Percentiles rank a stretch among this genome's conserved stretches.
Conservation (phyloP, 2,888 invertebrate genomes). For the Polymixis flavicincta region DNA sequence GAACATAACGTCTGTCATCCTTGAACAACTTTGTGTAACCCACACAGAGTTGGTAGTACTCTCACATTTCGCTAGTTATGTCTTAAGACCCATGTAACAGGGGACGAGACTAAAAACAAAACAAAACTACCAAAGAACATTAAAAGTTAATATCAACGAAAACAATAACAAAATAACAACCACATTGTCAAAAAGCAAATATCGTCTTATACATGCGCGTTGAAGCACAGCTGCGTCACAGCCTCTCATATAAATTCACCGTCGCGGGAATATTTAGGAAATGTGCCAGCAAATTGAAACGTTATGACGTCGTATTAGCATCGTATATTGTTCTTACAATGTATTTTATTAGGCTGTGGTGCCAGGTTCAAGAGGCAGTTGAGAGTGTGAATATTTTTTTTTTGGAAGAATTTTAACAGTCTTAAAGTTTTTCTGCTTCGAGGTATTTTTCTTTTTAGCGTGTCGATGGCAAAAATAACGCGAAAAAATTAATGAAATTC, state of each 20-base stretch:
- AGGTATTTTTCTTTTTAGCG: too few relatives aligned
- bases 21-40: too few relatives aligned
- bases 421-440: too few relatives aligned
- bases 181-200: constrained; percentile 49
- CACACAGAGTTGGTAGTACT: too few relatives aligned
- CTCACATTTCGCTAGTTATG: neutral
- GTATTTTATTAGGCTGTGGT: constrained; percentile 63
- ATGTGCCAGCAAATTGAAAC: constrained; percentile 68
- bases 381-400: neutral
- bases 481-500: too few relatives aligned
- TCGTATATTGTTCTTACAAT: constrained; percentile 64
- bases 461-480: too few relatives aligned
- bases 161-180: constrained; percentile 39
- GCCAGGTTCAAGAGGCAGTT: constrained; percentile 17
- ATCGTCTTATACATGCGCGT: constrained; percentile 44
- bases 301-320: constrained; percentile 65
- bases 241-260: constrained; percentile 67
- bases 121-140: neutral
- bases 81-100: too few relatives aligned
- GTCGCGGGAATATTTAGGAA: constrained; percentile 64
- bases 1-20: neutral
- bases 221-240: constrained; percentile 52
- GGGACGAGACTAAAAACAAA: neutral
- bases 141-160: neutral
- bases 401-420: neutral